Evolutionary conservation across 2,888 invertebrate species (phyloP).

Genomic region (Parascotia fuliginaria): DNA sequence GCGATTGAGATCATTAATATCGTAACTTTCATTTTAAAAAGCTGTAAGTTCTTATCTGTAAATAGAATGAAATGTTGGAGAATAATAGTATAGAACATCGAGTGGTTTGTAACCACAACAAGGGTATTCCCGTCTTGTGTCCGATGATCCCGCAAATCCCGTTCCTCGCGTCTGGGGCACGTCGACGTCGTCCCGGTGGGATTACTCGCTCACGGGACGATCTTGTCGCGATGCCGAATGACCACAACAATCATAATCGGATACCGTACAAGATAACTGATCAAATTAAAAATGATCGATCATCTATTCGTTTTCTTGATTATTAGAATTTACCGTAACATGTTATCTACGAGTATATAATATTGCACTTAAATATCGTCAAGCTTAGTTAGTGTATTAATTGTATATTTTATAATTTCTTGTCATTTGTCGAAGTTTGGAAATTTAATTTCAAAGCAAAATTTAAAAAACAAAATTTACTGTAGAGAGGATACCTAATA

Average conservation of each 20-base stretch:
- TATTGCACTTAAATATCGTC: no score
- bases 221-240: constrained; percentile 57
- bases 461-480: no score
- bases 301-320: not conserved
- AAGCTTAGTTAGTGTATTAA: no score
- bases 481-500: no score
- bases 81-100: constrained; percentile 33
- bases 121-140: constrained; percentile 65
- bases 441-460: no score
- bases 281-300: constrained; percentile 33
- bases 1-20: constrained; percentile 4
- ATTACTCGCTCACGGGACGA: constrained; percentile 66
- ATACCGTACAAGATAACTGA: constrained; percentile 33
- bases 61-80: constrained; percentile 27
- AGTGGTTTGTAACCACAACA: constrained; percentile 61
- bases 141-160: constrained; percentile 78
- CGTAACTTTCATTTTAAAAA: not conserved
- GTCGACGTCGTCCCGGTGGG: constrained; percentile 72
- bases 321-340: no score
- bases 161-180: constrained; percentile 64
- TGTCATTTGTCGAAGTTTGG: no score
- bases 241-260: constrained; percentile 62
- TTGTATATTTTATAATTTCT: no score
- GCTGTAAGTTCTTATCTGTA: constrained; percentile 9
- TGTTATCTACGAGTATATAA: no score